These are phyloP conservation scores for Nysson spinosus DNA, from an alignment of 2,888 invertebrate genomes.

Conservation along the genomic window DNA sequence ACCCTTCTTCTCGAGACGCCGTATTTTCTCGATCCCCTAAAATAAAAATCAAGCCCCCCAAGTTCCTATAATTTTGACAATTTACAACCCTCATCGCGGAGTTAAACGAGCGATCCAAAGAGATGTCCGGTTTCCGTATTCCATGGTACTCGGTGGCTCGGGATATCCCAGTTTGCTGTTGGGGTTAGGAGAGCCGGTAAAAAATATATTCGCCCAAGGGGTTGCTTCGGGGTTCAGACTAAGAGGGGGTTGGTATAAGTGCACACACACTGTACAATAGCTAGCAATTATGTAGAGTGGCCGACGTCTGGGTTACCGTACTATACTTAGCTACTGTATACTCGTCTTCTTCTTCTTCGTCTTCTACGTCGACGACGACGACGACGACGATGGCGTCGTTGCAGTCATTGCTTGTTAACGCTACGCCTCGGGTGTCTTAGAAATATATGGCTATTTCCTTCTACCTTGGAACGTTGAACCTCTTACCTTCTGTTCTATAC, in stretches of 20 bases:
- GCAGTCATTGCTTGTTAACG: conserved; percentile 65
- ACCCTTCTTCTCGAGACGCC: too few relatives aligned
- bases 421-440: conserved; percentile 51
- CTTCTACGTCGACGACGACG: conserved; percentile 27
- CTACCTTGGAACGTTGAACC: too few relatives aligned
- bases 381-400: conserved; percentile 38
- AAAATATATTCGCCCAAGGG: conserved; percentile 29
- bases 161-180: background rate
- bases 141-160: background rate
- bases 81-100: background rate
- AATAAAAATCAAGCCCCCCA: too few relatives aligned
- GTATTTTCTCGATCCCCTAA: too few relatives aligned
- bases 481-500: too few relatives aligned
- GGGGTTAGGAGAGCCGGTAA: conserved; percentile 22
- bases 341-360: conserved; percentile 15
- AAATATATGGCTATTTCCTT: conserved; percentile 28
- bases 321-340: conserved; percentile 25
- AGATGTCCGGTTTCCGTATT: background rate
- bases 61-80: too few relatives aligned
- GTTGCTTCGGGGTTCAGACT: conserved; percentile 10
- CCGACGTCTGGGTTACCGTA: conserved; percentile 54
- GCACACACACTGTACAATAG: conserved; percentile 51
- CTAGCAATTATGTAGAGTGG: conserved; percentile 70
- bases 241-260: conserved; percentile 18
- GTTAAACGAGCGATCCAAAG: background rate